Percentiles rank a stretch among this genome's conserved stretches.
Conservation (phyloP, 53 echinoderm and acorn worm species). For the Temnopleurus reevesii region DNA sequence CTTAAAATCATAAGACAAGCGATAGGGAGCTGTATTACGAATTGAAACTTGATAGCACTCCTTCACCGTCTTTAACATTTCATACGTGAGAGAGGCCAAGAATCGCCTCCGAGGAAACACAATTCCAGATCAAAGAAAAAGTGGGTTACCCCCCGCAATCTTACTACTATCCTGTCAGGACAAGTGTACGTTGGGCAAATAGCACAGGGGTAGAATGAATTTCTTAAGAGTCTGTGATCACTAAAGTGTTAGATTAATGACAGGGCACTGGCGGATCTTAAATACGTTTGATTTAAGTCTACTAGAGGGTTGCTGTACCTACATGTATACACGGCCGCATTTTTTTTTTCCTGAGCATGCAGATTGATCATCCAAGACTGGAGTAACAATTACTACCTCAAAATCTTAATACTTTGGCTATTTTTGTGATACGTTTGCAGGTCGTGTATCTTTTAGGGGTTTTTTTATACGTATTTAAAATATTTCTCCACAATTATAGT, state of each 20-base stretch:
- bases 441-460: no score
- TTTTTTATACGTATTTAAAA: no score
- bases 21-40: not conserved
- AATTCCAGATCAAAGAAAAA: constrained; percentile 16
- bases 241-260: not conserved
- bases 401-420: not conserved
- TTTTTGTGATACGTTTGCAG: no score
- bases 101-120: not conserved
- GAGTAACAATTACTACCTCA: not conserved
- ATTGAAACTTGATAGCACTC: not conserved
- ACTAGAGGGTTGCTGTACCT: not conserved
- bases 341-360: not conserved
- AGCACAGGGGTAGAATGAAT: not conserved
- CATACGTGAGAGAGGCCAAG: not conserved
- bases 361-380: not conserved
- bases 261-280: not conserved
- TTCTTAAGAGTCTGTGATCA: not conserved
- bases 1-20: not conserved
- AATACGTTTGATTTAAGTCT: not conserved
- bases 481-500: no score
- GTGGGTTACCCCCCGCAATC: not conserved
- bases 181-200: not conserved
- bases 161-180: not conserved
- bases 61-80: not conserved
- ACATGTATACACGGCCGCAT: not conserved